Evolutionary conservation across 2,888 invertebrate genomes (phyloP).

Genomic region (Serrognathus titanus): DNA sequence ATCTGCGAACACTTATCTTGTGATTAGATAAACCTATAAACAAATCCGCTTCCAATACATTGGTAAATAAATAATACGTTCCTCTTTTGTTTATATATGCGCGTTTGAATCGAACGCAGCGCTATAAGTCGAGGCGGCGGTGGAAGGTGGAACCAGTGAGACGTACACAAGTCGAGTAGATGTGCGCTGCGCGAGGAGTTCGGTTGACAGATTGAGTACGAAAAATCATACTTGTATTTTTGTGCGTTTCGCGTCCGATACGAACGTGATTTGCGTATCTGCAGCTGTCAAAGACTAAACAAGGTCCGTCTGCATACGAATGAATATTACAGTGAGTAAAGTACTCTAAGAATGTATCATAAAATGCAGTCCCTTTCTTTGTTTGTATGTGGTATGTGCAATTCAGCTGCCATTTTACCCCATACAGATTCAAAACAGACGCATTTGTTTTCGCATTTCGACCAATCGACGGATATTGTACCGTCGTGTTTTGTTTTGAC

Average conservation of each 20-base stretch:
- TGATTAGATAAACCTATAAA: too few species aligned
- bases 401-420: constrained; percentile 1
- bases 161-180: constrained; percentile 14
- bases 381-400: background rate
- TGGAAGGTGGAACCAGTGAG: background rate
- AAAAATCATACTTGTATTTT: constrained; percentile 32
- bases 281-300: constrained; percentile 29
- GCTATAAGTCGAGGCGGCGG: background rate
- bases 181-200: constrained; percentile 19
- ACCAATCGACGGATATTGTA: too few species aligned
- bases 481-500: too few species aligned
- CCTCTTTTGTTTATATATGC: background rate
- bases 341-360: background rate
- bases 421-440: background rate
- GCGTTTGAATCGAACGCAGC: background rate
- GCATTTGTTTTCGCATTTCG: too few species aligned
- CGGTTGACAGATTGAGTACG: constrained; percentile 34
- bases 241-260: constrained; percentile 30
- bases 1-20: too few species aligned
- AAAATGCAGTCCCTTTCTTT: background rate
- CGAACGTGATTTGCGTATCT: constrained; percentile 35
- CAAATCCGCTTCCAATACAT: too few species aligned
- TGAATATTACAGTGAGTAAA: constrained; percentile 29
- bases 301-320: constrained; percentile 32
- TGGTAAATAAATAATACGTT: background rate